Evolutionary conservation across 2,113 vertebrate genomes (phyloP), one percentile per base, ranked within the genome.

Genomic region (Ramphastos sulfuratus): DNA sequence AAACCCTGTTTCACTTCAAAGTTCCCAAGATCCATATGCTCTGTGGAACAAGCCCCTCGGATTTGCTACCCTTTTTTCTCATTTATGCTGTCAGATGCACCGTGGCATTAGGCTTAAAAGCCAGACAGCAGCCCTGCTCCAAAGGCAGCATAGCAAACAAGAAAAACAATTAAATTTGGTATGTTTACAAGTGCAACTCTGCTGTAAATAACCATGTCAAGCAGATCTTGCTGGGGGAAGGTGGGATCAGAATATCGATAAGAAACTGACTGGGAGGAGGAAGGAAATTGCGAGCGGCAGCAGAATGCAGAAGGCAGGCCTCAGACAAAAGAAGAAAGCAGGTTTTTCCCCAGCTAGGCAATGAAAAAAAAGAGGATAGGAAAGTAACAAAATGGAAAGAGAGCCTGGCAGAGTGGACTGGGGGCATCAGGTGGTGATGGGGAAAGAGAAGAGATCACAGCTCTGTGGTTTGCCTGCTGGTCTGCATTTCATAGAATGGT

Each of bases 121-220:
- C 63, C 13, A 93, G 60, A 85, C 84, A 95, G 69, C 67, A 71
- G 63, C 54, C 28, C 54, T 69, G 44, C 59, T 91, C 71, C 50
- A 56, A 81, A 96, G 50, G 60, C 82, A 80, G 82, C 60, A 39
- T 15, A 91, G 74, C 46, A 93, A 96, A 88, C 78, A 93, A 74
- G 69, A 90, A 89, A 91, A 95, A 83, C 92, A 96, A 96, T 94
- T 94, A 96, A 74, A 93, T 87, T 87, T 61, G 71, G 21, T 72
- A 50, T 85, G 89, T 95, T 96, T 94, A 92, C 80, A 92, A 93
- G 91, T 24, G 60, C 48, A 87, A 93, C 69, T 46, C 71, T 88
- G 92, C 89, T 95, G 91, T 87, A 96, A 97, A 95, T 96, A 96
- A 89, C 94, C 88, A 73, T 78, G 87, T 89, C 93, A 83, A 87